Evolutionary conservation across 1,140 invertebrate genomes (phyloP).

Genomic region (Pachypeltis micranthus): DNA sequence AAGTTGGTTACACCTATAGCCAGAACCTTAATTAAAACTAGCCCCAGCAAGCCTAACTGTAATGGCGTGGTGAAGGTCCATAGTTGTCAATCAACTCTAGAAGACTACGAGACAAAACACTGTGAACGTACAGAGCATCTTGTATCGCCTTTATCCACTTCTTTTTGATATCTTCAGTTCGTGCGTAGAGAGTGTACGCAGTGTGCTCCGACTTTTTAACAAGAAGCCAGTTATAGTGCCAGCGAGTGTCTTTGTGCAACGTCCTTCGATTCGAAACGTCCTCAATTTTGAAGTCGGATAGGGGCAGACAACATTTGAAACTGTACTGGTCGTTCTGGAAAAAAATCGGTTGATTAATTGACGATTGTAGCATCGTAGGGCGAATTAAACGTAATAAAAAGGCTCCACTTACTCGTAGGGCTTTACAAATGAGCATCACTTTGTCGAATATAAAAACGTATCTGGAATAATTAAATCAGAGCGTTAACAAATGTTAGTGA

Average conservation of each 20-base stretch:
- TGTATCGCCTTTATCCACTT: slow-evolving; percentile 87
- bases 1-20: too few species aligned
- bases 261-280: slow-evolving; percentile 51
- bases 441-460: slow-evolving; percentile 96
- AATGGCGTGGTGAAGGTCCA: too few species aligned
- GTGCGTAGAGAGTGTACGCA: slow-evolving; percentile 80
- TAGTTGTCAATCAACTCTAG: too few species aligned
- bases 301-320: slow-evolving; percentile 71
- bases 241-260: slow-evolving; percentile 54
- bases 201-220: slow-evolving; percentile 68
- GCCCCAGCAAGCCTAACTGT: too few species aligned
- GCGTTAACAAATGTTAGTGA: slow-evolving; percentile 10
- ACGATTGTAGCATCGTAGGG: too few species aligned
- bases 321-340: slow-evolving; percentile 64
- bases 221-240: slow-evolving; percentile 70
- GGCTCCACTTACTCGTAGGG: slow-evolving; percentile 61
- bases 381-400: too few species aligned
- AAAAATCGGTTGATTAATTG: slow-evolving; percentile 6
- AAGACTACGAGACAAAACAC: not conserved
- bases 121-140: slow-evolving; percentile 79
- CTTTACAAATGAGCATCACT: slow-evolving; percentile 89
- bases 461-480: slow-evolving; percentile 41
- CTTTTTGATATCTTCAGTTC: slow-evolving; percentile 73
- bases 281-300: slow-evolving; percentile 79
- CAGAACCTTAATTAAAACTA: too few species aligned